Conservation (phyloP, 30 jellyfish, hydroid and myxozoan genomes). For the Mastigias papua region DNA sequence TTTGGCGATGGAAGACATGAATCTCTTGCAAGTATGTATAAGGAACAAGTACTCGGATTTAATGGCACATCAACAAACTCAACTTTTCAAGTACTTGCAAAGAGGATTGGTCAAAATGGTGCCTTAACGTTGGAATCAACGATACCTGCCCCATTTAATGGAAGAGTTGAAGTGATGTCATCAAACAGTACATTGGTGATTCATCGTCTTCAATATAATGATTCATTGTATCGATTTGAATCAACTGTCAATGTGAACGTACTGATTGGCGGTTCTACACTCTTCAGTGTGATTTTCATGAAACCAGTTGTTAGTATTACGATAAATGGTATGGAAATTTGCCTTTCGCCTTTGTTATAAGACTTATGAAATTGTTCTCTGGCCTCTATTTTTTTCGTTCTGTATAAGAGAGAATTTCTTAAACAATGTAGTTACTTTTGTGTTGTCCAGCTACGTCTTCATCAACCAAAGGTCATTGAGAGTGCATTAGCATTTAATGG, state of each 20-base stretch:
- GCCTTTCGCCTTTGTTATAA: too few relatives aligned
- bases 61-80: neutral
- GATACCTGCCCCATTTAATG: conserved; percentile 31
- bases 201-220: conserved; percentile 15
- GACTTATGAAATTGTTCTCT: too few relatives aligned
- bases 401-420: too few relatives aligned
- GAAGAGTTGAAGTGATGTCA: conserved; percentile 37
- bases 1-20: conserved; percentile 2
- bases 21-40: neutral
- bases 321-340: conserved; percentile 21
- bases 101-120: conserved; percentile 8
- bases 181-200: conserved; percentile 43
- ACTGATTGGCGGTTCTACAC: neutral
- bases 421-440: too few relatives aligned
- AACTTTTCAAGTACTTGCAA: conserved; percentile 6
- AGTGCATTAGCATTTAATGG: too few relatives aligned
- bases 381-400: too few relatives aligned
- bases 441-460: too few relatives aligned
- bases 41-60: neutral
- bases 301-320: conserved; percentile 12
- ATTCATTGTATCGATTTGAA: neutral
- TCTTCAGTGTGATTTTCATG: neutral
- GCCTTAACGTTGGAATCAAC: neutral
- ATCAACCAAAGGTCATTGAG: too few relatives aligned
- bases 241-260: neutral